Conservation (phyloP, 2,113 vertebrate species). For the Aramus guarauna region DNA sequence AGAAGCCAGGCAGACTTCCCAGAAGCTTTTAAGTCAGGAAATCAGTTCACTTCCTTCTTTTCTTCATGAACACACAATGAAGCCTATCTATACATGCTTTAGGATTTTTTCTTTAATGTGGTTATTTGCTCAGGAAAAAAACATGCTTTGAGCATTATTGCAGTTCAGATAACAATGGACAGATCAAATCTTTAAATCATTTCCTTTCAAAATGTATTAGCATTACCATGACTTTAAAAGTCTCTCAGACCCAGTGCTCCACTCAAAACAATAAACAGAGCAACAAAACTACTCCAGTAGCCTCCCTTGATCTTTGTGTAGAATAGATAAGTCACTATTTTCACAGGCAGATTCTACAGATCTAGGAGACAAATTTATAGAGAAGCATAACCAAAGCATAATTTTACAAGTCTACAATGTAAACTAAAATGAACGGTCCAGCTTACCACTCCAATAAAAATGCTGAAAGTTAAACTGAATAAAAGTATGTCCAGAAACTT, state of each 20-base stretch:
- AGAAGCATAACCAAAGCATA: neutral
- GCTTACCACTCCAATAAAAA: neutral
- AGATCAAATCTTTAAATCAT: conserved; percentile 28
- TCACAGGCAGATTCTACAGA: neutral
- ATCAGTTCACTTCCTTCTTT: conserved; percentile 18
- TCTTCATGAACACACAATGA: neutral
- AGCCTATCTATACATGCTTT: neutral
- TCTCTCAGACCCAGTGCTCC: neutral
- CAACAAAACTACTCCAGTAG: neutral
- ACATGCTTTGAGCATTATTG: conserved; percentile 1
- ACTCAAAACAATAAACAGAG: conserved; percentile 6
- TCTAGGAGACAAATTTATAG: neutral
- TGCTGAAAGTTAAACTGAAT: neutral
- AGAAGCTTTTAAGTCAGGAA: conserved; percentile 40
- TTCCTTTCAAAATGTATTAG: conserved; percentile 27
- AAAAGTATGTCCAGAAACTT: neutral
- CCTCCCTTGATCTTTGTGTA: neutral
- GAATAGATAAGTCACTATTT: neutral
- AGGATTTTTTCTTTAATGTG: conserved; percentile 28
- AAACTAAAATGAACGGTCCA: neutral
- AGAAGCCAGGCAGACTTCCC: neutral
- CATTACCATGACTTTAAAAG: neutral
- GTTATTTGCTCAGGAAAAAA: neutral
- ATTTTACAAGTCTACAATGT: neutral
- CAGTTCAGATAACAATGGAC: neutral